Base-by-base conservation (phyloP, 1,140 invertebrate genomes). In the Drosophila aff. region DNA sequence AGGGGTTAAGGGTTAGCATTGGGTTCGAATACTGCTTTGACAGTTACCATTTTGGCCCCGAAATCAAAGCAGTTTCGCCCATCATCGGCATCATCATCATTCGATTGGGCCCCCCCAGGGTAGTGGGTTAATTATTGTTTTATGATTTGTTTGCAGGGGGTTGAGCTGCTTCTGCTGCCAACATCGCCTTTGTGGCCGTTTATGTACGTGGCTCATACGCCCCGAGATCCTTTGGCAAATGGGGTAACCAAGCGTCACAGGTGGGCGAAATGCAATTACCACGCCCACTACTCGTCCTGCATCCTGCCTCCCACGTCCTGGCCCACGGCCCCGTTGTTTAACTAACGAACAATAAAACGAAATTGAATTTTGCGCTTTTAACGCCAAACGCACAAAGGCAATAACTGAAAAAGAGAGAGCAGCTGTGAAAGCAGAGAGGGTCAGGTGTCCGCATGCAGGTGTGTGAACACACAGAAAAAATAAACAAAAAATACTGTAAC, bases 311-410 rank as follows among this genome's bases (percentile, higher is more conserved):
- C 50, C 7, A 18, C 31, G 18, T 53, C 28, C 60, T 53, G 55
- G 23, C 23, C 23, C 40, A 40, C 26, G 11, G 53, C 55, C 66
- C 81, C 66, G 71, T 67, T 90, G 71, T 85, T 89, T 89, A 90
- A 90, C 76, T 81, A 91, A 63, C 82, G 82, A 91, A 90, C 85
- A 90, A 90, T 90, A 91, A 90, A 90, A 85, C 76, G 68, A 91
- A 90, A 90, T 91, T 91, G 82, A 90, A 90, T 90, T 90, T 90
- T 90, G 81, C 76, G 85, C 85, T 89, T 89, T 89, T 90, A 85
- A 85, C 79, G 79, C 85, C 79, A 85, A 84, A 81, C 72, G 62
- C 77, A 90, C 85, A 90, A 90, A 84, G 81, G 84, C 76, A 69
- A 83, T 71, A 77, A 74, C 52, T 52, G 49, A 28, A 62, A 60